phyloP scores from a whole-genome alignment of 2,797 vertebrate genomes.

The Aeoliscus strigatus region DNA sequence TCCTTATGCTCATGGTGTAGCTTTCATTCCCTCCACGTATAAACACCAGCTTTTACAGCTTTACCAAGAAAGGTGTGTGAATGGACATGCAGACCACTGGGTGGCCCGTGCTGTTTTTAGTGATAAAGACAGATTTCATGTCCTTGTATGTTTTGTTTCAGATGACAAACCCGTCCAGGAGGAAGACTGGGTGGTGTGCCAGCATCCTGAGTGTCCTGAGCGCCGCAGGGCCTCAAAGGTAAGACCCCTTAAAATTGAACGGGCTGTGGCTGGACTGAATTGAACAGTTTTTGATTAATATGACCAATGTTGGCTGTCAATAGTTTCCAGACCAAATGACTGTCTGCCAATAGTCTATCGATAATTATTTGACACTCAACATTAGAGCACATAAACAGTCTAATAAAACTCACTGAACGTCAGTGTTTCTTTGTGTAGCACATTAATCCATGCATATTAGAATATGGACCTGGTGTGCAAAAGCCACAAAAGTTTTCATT shows the following conservation, averaged over 20 bases:
- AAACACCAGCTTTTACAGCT: constrained; percentile 49
- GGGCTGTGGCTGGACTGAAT: no score
- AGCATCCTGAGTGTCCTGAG: constrained; percentile 81
- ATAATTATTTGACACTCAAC: no score
- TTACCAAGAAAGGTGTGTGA: constrained; percentile 39
- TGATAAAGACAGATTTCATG: constrained; percentile 15
- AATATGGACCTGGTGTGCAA: no score
- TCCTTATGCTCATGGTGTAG: constrained; percentile 12
- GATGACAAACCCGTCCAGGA: constrained; percentile 79
- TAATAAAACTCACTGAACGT: no score
- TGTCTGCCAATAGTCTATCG: no score
- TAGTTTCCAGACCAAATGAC: no score
- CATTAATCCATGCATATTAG: no score
- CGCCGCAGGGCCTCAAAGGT: constrained; percentile 84
- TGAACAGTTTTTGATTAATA: no score
- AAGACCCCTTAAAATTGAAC: constrained; percentile 43
- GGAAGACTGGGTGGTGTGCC: constrained; percentile 81
- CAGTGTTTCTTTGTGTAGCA: no score
- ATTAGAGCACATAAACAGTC: no score
- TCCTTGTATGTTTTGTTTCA: constrained; percentile 57
- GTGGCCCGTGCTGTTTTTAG: constrained; percentile 17
- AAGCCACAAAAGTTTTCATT: no score
- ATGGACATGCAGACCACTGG: constrained; percentile 14
- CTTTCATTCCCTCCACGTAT: constrained; percentile 12
- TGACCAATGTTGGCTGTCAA: no score